Evolutionary conservation across 1,140 invertebrate genomes (phyloP).

Genomic region (Pseudoatta argentina): DNA sequence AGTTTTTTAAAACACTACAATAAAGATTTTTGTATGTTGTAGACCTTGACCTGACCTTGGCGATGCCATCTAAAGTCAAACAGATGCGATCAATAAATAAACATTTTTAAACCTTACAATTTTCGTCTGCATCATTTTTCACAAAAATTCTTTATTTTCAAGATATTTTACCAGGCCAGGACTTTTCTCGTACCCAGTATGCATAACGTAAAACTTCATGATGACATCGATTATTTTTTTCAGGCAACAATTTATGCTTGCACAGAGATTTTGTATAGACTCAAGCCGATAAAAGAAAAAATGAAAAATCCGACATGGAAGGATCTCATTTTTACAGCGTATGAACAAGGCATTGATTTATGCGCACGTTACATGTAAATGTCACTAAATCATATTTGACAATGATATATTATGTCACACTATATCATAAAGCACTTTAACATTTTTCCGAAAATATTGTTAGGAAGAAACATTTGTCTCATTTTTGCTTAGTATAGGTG

Average conservation of each 20-base stretch:
- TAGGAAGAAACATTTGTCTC: background rate
- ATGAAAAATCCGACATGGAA: constrained; percentile 89
- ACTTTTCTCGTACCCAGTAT: too few species aligned
- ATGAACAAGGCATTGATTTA: constrained; percentile 88
- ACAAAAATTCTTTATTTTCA: too few species aligned
- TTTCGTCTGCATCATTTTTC: too few species aligned
- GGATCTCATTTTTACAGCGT: constrained; percentile 88
- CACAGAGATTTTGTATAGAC: constrained; percentile 88
- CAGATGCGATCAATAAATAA: too few species aligned
- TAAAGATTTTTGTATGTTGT: too few species aligned
- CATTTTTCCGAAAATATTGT: background rate
- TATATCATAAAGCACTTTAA: background rate
- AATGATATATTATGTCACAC: background rate
- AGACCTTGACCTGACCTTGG: too few species aligned
- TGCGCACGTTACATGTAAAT: constrained; percentile 88
- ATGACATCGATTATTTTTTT: constrained; percentile 29
- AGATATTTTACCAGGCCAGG: too few species aligned
- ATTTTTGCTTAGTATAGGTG: background rate
- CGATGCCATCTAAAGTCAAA: too few species aligned
- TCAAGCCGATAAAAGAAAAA: constrained; percentile 88
- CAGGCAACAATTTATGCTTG: constrained; percentile 91
- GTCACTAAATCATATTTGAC: background rate
- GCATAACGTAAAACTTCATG: background rate
- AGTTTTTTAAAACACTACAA: too few species aligned
- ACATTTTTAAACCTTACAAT: too few species aligned